Evolutionary conservation across 2,888 invertebrate genomes (phyloP).

Genomic region (Rhopalosiphum nymphaeae): DNA sequence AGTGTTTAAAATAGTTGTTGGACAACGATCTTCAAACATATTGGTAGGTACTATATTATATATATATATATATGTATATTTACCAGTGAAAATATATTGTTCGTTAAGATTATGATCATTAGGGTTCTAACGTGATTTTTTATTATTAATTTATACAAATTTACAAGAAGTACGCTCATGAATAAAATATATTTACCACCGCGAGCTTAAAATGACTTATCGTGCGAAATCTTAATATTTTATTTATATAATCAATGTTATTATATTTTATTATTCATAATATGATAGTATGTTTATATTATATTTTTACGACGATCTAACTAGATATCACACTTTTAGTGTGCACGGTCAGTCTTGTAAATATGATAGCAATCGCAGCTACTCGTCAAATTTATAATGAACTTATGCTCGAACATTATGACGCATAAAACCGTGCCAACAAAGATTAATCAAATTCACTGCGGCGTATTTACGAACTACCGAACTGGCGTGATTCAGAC

Average conservation of each 20-base stretch:
- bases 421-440: neutral
- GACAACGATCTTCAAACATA: neutral
- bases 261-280: neutral
- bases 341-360: neutral
- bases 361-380: neutral
- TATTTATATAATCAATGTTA: neutral
- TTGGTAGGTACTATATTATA: neutral
- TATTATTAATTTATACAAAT: neutral
- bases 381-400: slow-evolving; percentile 9
- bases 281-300: neutral
- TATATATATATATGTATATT: too few relatives aligned
- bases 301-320: neutral
- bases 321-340: neutral
- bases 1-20: neutral
- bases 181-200: neutral
- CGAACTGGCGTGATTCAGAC: neutral
- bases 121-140: neutral
- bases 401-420: neutral
- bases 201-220: neutral
- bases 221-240: neutral
- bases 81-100: neutral
- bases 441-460: slow-evolving; percentile 7
- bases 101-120: neutral
- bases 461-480: neutral
- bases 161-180: neutral